Evolutionary conservation across 2,888 invertebrate species (phyloP).

Genomic region (Drosophila vallismaia): DNA sequence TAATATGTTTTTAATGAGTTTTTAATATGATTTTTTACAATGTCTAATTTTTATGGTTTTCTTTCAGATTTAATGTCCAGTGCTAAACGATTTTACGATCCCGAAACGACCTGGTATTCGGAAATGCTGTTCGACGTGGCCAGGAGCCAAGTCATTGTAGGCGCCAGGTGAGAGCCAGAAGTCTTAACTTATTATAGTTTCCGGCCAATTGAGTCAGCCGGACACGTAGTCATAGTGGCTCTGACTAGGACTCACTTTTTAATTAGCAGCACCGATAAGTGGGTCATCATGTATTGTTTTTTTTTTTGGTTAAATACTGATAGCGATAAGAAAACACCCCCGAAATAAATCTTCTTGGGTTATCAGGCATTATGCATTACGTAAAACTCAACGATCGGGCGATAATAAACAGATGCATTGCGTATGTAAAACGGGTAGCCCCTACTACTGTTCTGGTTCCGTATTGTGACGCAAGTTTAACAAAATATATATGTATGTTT

Average conservation of each 20-base stretch:
- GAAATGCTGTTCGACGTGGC: slow-evolving; percentile 94
- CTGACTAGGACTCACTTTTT: slow-evolving; percentile 26
- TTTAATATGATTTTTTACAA: background rate
- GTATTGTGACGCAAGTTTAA: slow-evolving; percentile 25
- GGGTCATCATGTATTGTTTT: slow-evolving; percentile 33
- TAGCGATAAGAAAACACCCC: slow-evolving; percentile 25
- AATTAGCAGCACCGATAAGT: slow-evolving; percentile 40
- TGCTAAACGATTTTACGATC: slow-evolving; percentile 89
- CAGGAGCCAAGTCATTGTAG: slow-evolving; percentile 94
- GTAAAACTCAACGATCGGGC: slow-evolving; percentile 29
- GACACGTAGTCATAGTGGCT: slow-evolving; percentile 42
- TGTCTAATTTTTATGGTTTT: slow-evolving; percentile 6
- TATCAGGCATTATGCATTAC: slow-evolving; percentile 43
- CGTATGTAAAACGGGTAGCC: slow-evolving; percentile 29
- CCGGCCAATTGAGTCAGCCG: slow-evolving; percentile 43
- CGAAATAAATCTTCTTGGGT: slow-evolving; percentile 18
- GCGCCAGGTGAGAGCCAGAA: slow-evolving; percentile 89
- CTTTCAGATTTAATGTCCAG: slow-evolving; percentile 88
- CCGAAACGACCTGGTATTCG: slow-evolving; percentile 90
- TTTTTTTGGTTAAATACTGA: slow-evolving; percentile 20
- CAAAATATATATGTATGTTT: background rate
- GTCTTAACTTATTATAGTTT: slow-evolving; percentile 12
- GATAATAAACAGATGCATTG: slow-evolving; percentile 38
- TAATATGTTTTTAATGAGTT: background rate
- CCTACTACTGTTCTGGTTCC: slow-evolving; percentile 54